Evolutionary conservation across 2,888 invertebrate species (phyloP).

Genomic region (Trichogramma evanescens): DNA sequence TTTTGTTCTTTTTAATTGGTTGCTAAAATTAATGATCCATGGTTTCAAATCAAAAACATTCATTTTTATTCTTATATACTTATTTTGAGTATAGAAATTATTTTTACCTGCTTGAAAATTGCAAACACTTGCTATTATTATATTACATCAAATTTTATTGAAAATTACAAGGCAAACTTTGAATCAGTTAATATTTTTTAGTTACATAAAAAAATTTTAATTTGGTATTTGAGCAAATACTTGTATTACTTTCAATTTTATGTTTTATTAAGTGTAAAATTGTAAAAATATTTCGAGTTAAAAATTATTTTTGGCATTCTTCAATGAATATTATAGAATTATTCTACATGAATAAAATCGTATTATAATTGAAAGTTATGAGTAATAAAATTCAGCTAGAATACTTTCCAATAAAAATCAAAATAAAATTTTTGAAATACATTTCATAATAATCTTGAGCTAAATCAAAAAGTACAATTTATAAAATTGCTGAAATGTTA

Average conservation of each 20-base stretch:
- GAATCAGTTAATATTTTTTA: no score
- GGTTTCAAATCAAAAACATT: neutral
- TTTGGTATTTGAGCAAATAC: neutral
- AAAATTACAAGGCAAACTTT: no score
- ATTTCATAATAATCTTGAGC: no score
- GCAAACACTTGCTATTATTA: no score
- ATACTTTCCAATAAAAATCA: neutral
- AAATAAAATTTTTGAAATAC: neutral
- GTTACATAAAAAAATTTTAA: slow-evolving; percentile 1
- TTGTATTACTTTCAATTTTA: slow-evolving; percentile 7
- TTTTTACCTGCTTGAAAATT: no score
- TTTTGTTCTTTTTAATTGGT: neutral
- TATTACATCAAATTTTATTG: no score
- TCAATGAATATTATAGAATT: neutral
- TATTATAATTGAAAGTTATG: neutral
- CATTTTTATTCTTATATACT: slow-evolving; percentile 1
- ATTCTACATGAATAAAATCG: neutral
- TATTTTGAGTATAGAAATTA: slow-evolving; percentile 6
- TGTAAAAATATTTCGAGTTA: slow-evolving; percentile 17
- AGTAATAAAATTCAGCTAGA: neutral
- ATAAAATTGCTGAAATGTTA: neutral
- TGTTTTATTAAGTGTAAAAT: slow-evolving; percentile 20
- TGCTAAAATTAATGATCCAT: neutral
- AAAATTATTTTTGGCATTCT: slow-evolving; percentile 19
- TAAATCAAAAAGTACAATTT: no score